Evolutionary conservation across 1,140 invertebrate species (phyloP), one percentile per base, ranked within the genome.

Genomic region (Cyclina sinensis): DNA sequence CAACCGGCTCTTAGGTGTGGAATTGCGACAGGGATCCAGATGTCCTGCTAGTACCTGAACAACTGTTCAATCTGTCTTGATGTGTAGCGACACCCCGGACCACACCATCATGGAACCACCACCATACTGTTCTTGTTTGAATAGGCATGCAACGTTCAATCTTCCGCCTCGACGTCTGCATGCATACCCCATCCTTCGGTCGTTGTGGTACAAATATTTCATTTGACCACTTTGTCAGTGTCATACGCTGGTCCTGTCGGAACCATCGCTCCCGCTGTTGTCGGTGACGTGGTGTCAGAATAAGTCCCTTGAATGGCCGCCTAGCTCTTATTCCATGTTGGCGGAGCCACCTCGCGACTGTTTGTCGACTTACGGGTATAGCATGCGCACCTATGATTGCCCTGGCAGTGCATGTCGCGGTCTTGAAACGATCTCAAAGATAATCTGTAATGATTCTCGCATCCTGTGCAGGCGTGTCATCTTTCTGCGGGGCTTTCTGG

Each of bases 81-180:
- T 59, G 51, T 51, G 74, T 32, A 81, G 35, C n/a, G 57, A 68
- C 30, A 84, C 43, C 4, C 59, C 86, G n/a, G 76, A 37, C 86
- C 74, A 87, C 27, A 62, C 76, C 57, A 87, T 65, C 51, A 87
- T n/a, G 24, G 46, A 59, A 7, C 86, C 73, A 32, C 86, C 86
- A 32, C 43, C 59, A 80, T 5, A 59, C n/a, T 37, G 73, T 11
- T 80, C 76, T 21, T 9, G 27, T 27, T 79, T 32, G n/a, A 37
- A 27, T 18, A 81, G 37, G 24, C 86, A 87, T 4, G 16, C 37
- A 73, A 24, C 57, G 62, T 37, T 65, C 27, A 46, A 68, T 27
- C 86, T 30, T 70, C 81, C 73, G 43, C 86, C 76, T 68, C 57
- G 54, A 24, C 59, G 39, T 68, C 73, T 62, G 27, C 35, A 87